Base-by-base conservation (phyloP, 2,797 vertebrate genomes). In the Rhodeus uyekii region DNA sequence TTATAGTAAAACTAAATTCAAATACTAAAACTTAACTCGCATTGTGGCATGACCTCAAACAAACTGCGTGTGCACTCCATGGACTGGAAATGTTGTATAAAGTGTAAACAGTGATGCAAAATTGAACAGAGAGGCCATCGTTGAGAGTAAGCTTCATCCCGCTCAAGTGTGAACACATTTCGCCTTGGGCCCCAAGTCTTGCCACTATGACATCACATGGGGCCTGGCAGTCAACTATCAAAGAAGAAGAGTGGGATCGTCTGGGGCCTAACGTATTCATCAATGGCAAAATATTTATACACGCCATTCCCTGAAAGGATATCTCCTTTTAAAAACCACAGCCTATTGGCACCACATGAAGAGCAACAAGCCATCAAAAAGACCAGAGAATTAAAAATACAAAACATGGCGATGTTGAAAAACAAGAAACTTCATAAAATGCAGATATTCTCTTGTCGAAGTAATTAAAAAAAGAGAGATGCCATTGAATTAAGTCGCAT, bases 221-320 rank as follows among this genome's bases (percentile, higher is more conserved):
- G 92, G 89, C 89, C 76, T 38, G 88, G 87, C 87, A 90, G 90
- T 83, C 90, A 85, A 69, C 83, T 91, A 93, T 95, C 93, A 95
- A 95, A 95, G 94, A 86, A 85, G 36, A 76, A 3, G 80, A 65
- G 12, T 83, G 76, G 50, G 80, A 77, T 46, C 68, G 75, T 86
- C 77, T 50, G 75, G 80, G 67, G 72, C 78, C 83, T 93, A 90
- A 90, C 86, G 9, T 94, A 94, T 94, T 95, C 92, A 95, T 95
- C 94, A 95, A 94, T 94, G 75, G 90, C 92, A 93, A 94, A 89
- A 94, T 94, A 95, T 95, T 94, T 92, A 95, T 94, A 93, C 85
- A 88, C 87, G 69, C 84, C 79, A 55, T 76, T 82, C 79, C 83
- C 83, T 83, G 80, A 91, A 91, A 90, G 89, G 89, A 92, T 90